These are phyloP conservation scores for Ailurus styani DNA, from an alignment of 2,113 vertebrate species.

Conservation along the genomic window DNA sequence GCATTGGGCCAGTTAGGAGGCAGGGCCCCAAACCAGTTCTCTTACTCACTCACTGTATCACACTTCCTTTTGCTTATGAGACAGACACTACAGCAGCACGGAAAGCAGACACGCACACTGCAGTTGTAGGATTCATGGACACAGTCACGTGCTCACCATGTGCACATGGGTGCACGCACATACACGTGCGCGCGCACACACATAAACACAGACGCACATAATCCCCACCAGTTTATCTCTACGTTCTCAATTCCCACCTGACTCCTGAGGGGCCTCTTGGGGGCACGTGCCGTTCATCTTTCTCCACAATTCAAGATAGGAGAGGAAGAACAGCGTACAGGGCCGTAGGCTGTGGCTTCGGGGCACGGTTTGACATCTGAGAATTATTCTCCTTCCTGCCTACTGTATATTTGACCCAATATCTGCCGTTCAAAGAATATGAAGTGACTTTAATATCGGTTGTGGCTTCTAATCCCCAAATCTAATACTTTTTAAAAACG, in stretches of 20 bases:
- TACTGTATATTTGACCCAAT: not conserved
- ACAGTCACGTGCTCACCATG: not conserved
- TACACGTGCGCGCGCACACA: no score
- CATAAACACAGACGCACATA: not conserved
- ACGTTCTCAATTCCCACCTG: not conserved
- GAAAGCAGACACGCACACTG: not conserved
- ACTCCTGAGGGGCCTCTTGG: not conserved
- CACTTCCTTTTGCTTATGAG: not conserved
- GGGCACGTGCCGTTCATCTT: not conserved
- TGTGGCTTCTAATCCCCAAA: not conserved
- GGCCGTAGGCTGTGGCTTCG: not conserved
- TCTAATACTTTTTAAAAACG: not conserved
- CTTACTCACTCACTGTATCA: not conserved
- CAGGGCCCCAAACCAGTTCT: not conserved
- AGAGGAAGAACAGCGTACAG: not conserved
- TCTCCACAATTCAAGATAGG: not conserved
- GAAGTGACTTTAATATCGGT: slow-evolving; percentile 20
- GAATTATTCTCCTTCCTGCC: not conserved
- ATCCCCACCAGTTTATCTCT: not conserved
- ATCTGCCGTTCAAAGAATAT: not conserved
- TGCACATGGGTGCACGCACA: fast-evolving
- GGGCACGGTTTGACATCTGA: not conserved
- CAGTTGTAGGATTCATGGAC: not conserved
- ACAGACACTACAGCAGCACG: not conserved
- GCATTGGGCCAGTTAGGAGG: not conserved